Evolutionary conservation across 2,888 invertebrate genomes (phyloP).

Genomic region (Myopa testacea): DNA sequence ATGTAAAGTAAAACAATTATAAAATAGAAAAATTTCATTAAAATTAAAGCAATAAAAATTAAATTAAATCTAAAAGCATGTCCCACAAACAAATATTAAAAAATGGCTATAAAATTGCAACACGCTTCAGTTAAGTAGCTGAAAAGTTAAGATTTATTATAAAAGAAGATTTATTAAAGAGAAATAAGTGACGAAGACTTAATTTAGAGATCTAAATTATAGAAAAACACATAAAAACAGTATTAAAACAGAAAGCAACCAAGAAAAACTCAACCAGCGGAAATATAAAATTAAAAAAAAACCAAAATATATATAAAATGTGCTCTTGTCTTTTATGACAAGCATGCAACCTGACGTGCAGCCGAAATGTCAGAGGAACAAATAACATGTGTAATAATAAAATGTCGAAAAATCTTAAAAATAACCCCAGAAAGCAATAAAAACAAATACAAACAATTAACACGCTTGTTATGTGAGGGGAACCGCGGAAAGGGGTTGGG

Average conservation of each 20-base stretch:
- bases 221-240: neutral
- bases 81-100: neutral
- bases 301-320: neutral
- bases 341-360: constrained; percentile 14
- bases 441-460: neutral
- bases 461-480: neutral
- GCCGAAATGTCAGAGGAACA: constrained; percentile 12
- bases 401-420: constrained; percentile 29
- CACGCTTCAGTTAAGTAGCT: neutral
- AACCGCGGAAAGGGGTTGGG: too few relatives aligned
- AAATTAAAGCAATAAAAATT: neutral
- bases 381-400: constrained; percentile 17
- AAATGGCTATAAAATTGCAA: constrained; percentile 8
- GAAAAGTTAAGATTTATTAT: too few relatives aligned
- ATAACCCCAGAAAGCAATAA: constrained; percentile 5
- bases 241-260: neutral
- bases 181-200: too few relatives aligned
- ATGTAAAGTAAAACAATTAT: neutral
- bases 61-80: neutral
- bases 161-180: too few relatives aligned
- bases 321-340: constrained; percentile 17
- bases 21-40: neutral
- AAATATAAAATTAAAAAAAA: constrained; percentile 1
- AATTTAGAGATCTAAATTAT: too few relatives aligned
- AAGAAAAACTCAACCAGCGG: neutral